Evolutionary conservation across 2,888 invertebrate species (phyloP).

Genomic region (Temnothorax rugatulus): DNA sequence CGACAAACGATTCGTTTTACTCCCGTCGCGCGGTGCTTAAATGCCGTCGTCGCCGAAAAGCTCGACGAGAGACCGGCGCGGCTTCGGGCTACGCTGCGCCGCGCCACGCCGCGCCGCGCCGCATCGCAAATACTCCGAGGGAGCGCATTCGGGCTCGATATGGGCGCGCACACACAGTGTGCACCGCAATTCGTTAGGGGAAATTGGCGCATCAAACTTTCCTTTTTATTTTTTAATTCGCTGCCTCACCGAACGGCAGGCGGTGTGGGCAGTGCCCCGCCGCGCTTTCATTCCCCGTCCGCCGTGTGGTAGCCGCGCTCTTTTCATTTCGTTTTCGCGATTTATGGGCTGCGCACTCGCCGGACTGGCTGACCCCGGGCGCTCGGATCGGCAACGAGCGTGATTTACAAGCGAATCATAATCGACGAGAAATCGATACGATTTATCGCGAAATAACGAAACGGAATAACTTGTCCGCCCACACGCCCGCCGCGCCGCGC

Average conservation of each 20-base stretch:
- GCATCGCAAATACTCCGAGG: constrained; percentile 15
- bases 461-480: constrained; percentile 56
- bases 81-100: neutral
- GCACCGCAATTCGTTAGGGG: constrained; percentile 61
- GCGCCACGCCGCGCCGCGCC: neutral
- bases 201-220: constrained; percentile 66
- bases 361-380: constrained; percentile 34
- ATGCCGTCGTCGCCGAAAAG: constrained; percentile 55
- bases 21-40: constrained; percentile 55
- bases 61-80: constrained; percentile 12
- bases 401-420: constrained; percentile 82
- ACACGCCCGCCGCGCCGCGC: neutral
- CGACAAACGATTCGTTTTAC: constrained; percentile 66
- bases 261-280: constrained; percentile 3
- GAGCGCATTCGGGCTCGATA: constrained; percentile 26
- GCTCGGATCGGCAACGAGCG: constrained; percentile 43
- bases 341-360: constrained; percentile 74
- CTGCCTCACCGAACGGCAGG: constrained; percentile 46
- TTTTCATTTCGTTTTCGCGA: constrained; percentile 77
- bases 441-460: constrained; percentile 81
- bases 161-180: constrained; percentile 3
- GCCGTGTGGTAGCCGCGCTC: constrained; percentile 31
- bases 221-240: constrained; percentile 65
- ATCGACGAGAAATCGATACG: constrained; percentile 80
- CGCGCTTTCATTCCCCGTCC: neutral